Evolutionary conservation across 2,113 vertebrate genomes (phyloP), one percentile per base, ranked within the genome.

Genomic region (Brachyhypopomus gauderio): DNA sequence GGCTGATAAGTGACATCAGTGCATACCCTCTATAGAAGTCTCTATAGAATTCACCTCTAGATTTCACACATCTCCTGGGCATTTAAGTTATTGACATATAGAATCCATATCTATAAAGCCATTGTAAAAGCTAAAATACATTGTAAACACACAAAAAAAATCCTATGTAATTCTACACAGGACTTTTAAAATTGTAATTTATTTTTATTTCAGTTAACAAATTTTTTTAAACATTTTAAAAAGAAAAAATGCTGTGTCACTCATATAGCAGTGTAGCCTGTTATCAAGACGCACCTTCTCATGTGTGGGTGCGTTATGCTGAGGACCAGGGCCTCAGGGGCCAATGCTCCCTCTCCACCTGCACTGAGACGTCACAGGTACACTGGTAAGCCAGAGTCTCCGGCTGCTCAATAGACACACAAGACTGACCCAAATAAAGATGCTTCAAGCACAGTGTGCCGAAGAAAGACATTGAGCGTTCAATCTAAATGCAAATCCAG

Each of bases 401-500:
- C 38, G 27, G 27, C 30, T 77, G 48, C 75, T 80, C 59, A 77
- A 71, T 34, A 76, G 72, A 62, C 75, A 75, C 70, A 74, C 48
- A 59, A 55, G 74, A 22, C 16, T 60, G 23, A 5, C 27, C 20
- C 48, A 30, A 52, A 80, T 63, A 48, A 62, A 63, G 22, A 34
- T 27, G 52, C 16, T 56, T 63, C 66, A 38, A 20, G 48, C 59
- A 23, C 60, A 38, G 12, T 78, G 45, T 74, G 77, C 30, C 30
- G 69, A 83, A 34, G 55, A 66, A 56, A 75, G 55, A 27, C 41
- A 14, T 20, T n/a, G 30, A 72, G 19, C 59, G 52, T 76, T 82
- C 76, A 62, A 86, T 84, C 80, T 86, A 86, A 82, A 86, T 86
- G 85, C 83, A 82, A 86, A 86, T 86, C 0, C 41, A 27, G 62